Evolutionary conservation across 2,888 invertebrate species (phyloP), one percentile per base, ranked within the genome.

Genomic region (Megaustenia siamemsis): DNA sequence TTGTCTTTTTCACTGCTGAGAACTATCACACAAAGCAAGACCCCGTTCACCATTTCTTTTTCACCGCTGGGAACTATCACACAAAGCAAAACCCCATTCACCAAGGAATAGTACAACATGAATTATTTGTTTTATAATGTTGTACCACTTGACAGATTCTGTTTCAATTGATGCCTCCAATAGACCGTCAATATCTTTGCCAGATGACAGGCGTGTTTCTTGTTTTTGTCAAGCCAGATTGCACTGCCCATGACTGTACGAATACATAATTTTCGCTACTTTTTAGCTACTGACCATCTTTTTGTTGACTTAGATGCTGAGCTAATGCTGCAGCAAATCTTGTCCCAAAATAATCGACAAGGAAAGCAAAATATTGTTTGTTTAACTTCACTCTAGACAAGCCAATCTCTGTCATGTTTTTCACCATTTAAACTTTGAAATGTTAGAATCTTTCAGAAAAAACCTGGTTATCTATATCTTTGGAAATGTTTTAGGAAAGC

Each of bases 341-440:
- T 60, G 60, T 60, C 24, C 15, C 15, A 60, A 60, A 60, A n/a
- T 60, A 60, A 21, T 60, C n/a, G n/a, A 60, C 60, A 60, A 60
- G n/a, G 60, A 60, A 60, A 60, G 60, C n/a, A 60, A 60, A n/a
- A 60, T 60, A 60, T 21, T 60, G 60, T n/a, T 21, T 60, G 60
- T n/a, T 60, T 60, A 60, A 60, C 60, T 60, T 60, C 60, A 60
- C 60, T 60, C 60, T 24, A 60, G 60, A 60, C 60, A 60, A 60
- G 60, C 60, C 60, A 60, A 60, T 60, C 60, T 60, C n/a, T 18
- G 60, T n/a, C 60, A 60, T 60, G 60, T 60, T 60, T 60, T 60
- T 60, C 60, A 60, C 15, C 60, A 60, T 60, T 21, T 60, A 60
- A 60, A 60, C 60, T 60, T 60, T 24, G 18, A 21, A 60, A 60